These are phyloP conservation scores for Ameiurus melas DNA, from an alignment of 2,113 vertebrate species.

Conservation along the genomic window DNA sequence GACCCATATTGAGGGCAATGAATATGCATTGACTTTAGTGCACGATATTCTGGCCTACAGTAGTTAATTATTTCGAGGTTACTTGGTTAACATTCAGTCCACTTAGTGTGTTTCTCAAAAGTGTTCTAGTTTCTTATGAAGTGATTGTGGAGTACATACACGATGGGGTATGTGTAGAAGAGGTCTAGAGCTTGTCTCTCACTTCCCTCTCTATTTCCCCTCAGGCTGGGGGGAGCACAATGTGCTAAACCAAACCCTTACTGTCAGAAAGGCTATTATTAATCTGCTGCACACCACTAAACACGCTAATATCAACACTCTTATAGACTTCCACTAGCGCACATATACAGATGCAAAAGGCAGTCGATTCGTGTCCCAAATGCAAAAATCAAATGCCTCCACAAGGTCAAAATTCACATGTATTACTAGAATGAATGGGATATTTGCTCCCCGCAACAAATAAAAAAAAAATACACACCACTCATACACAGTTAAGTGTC, in stretches of 20 bases:
- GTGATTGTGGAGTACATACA: constrained; percentile 39
- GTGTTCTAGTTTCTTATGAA: constrained; percentile 25
- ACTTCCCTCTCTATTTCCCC: constrained; percentile 79
- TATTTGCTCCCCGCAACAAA: background rate
- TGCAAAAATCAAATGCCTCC: background rate
- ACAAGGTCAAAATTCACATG: background rate
- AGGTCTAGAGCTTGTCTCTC: constrained; percentile 67
- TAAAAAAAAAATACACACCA: background rate
- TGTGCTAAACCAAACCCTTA: constrained; percentile 77
- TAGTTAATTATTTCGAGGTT: background rate
- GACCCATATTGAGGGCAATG: no score
- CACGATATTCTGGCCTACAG: background rate
- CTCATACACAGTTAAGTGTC: background rate
- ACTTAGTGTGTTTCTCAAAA: background rate
- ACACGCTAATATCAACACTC: constrained; percentile 24
- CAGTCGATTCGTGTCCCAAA: background rate
- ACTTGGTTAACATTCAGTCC: background rate
- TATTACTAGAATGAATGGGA: background rate
- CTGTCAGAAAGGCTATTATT: constrained; percentile 76
- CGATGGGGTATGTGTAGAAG: constrained; percentile 66
- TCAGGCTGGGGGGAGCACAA: constrained; percentile 68
- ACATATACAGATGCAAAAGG: background rate
- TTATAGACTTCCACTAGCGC: background rate
- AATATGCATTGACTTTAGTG: background rate
- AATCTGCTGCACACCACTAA: constrained; percentile 40